Base-by-base conservation (phyloP, 1,140 invertebrate species). In the Camponotus pennsylvanicus region DNA sequence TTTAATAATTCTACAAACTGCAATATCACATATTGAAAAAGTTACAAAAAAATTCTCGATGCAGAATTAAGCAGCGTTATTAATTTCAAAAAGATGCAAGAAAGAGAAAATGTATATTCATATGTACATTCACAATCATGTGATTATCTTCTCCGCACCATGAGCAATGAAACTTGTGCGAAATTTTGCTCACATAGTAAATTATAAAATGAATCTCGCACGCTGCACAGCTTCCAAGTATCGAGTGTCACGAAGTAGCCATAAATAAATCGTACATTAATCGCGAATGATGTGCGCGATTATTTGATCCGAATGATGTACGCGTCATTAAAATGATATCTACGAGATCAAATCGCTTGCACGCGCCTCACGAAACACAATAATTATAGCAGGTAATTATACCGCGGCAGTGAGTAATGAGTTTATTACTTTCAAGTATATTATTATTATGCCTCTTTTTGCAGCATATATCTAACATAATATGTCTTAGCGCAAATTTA, bases 381-480 rank as follows among this genome's bases (percentile, higher is more conserved):
- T 70, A 52, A 49, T 70, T 32, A 15, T 11, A 49, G 21, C 42
- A 3, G 32, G 15, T 52, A 70, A 70, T 70, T 70, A 70, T 70
- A 70, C 34, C 21, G 27, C 49, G 13, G 49, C 49, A 5, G 13
- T 15, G 45, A 37, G 5, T 70, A 32, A 52, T 70, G 42, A 32
- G 45, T 52, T 70, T 70, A 52, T 70, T 70, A 70, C 42, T 52
- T 42, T n/a, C 45, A 27, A 49, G 15, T 32, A 15, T 49, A 32
- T 70, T 49, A 42, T 70, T 70, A 49, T 52, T 70, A 8, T 15
- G 6, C 15, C 34, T 52, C 11, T 18, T 15, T 52, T 52, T 27
- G 27, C 5, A 13, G 8, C 37, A 18, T 49, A 13, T 52, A 70
- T 70, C 42, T 70, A 52, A 52, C 45, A 15, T 52, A 70, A 52